A percentile compares a stretch with the other conserved stretches of the same genome.
Evolutionary conservation across 2,113 vertebrate species (phyloP).

Genomic region (Capra hircus): DNA sequence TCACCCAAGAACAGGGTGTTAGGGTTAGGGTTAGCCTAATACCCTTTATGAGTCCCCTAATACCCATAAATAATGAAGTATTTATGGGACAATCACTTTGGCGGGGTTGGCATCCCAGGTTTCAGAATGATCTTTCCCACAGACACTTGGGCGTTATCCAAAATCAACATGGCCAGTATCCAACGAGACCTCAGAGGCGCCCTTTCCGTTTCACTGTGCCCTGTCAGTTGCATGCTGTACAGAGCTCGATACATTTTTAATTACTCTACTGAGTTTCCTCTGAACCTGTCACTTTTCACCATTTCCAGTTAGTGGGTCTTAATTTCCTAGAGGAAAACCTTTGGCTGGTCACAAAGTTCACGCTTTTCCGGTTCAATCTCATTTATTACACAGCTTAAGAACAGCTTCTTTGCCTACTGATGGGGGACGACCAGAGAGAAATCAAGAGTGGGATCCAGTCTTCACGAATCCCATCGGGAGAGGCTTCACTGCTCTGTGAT

Average conservation of each 20-base stretch:
- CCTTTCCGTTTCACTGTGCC: neutral
- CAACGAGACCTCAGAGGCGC: neutral
- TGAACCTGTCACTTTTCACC: conserved; percentile 21
- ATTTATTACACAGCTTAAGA: neutral
- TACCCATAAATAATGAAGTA: neutral
- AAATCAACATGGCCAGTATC: neutral
- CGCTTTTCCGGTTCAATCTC: neutral
- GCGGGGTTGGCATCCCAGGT: neutral
- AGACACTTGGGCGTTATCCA: neutral
- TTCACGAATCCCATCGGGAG: neutral
- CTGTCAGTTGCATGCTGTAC: neutral
- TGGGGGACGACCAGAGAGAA: neutral
- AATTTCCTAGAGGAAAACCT: conserved; percentile 26
- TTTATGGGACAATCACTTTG: neutral
- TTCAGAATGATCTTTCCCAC: neutral
- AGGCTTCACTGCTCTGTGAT: neutral
- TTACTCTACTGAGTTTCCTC: conserved; percentile 32
- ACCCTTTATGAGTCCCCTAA: neutral
- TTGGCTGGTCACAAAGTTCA: neutral
- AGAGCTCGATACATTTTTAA: conserved; percentile 18
- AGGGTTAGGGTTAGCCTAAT: neutral
- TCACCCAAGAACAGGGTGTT: neutral
- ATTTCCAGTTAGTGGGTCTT: neutral
- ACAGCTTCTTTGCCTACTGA: neutral
- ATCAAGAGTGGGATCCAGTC: neutral